Evolutionary conservation across 37 sponge, comb jelly and placozoan species (phyloP).

Genomic region (Crambe crambe): DNA sequence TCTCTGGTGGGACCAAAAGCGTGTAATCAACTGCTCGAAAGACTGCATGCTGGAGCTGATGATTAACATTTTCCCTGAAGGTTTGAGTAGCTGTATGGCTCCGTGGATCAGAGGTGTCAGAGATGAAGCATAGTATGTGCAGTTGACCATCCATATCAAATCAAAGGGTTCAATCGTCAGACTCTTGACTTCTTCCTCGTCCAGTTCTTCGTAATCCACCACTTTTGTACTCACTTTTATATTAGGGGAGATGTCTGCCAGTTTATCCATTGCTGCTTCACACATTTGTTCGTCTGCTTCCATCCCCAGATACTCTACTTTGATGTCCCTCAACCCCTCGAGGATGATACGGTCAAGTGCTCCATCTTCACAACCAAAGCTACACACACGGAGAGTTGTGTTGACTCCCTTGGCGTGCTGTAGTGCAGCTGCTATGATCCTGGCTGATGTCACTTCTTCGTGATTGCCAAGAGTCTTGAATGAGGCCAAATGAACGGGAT

Average conservation of each 20-base stretch:
- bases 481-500: conserved; percentile 5
- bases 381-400: conserved; percentile 5
- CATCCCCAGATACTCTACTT: conserved; percentile 16
- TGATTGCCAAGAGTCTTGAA: conserved; percentile 32
- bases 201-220: conserved; percentile 28
- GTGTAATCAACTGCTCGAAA: conserved; percentile 23
- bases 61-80: conserved; percentile 35
- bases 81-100: conserved; percentile 19
- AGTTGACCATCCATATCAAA: conserved; percentile 33
- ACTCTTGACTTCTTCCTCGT: conserved; percentile 1
- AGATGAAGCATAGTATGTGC: conserved; percentile 20
- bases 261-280: conserved; percentile 27
- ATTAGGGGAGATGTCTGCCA: neutral
- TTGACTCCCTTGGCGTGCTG: neutral
- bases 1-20: conserved; percentile 49
- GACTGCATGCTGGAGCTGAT: conserved; percentile 31
- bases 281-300: conserved; percentile 28
- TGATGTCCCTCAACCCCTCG: neutral
- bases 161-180: conserved; percentile 15
- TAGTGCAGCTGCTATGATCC: neutral
- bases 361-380: conserved; percentile 50
- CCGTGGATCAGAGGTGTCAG: conserved; percentile 10
- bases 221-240: neutral
- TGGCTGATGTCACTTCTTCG: conserved; percentile 8
- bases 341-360: conserved; percentile 22